Evolutionary conservation across 2,888 invertebrate genomes (phyloP).

Genomic region (Ochropacha duplaris): DNA sequence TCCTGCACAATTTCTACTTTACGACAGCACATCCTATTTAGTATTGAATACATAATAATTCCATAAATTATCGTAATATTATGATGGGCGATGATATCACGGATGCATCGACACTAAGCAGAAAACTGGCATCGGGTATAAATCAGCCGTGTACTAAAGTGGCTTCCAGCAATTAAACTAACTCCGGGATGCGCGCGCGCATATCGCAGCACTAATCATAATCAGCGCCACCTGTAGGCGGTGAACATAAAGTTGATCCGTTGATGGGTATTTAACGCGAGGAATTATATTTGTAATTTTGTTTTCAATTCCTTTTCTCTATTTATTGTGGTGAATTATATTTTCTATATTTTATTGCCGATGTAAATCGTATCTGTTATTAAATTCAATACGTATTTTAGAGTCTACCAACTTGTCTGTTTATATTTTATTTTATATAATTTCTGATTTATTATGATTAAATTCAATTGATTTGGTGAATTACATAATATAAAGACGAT

Average conservation of each 20-base stretch:
- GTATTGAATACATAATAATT: neutral
- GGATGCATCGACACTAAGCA: constrained; percentile 17
- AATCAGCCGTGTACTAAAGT: constrained; percentile 28
- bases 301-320: neutral
- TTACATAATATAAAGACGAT: no score
- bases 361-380: neutral
- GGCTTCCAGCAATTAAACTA: constrained; percentile 31
- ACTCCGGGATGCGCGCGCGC: constrained; percentile 32
- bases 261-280: neutral
- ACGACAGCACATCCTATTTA: neutral
- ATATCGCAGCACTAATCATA: constrained; percentile 48
- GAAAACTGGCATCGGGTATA: constrained; percentile 12
- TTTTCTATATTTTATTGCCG: neutral
- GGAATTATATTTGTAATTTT: neutral
- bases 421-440: neutral
- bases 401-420: neutral
- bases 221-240: constrained; percentile 61
- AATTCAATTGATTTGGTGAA: no score
- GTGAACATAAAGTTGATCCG: constrained; percentile 34
- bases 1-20: neutral
- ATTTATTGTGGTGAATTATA: neutral
- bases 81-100: constrained; percentile 12
- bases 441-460: no score
- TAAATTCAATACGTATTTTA: neutral
- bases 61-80: constrained; percentile 5